Conservation (phyloP, 2,113 vertebrate species). For the Odobenus rosmarus region DNA sequence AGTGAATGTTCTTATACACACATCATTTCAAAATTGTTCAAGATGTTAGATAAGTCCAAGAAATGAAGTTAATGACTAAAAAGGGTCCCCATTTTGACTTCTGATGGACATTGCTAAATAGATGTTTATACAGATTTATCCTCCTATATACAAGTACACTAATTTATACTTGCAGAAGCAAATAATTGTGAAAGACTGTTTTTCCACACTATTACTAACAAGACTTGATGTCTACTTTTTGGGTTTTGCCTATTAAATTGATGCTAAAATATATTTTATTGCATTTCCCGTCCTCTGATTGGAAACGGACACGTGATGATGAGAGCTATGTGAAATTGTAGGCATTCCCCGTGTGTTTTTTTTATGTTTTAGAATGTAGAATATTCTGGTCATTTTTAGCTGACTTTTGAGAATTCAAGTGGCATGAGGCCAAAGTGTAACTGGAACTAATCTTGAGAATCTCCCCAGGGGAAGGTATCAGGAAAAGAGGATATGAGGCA, state of each 20-base stretch:
- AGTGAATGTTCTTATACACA: neutral
- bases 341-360: neutral
- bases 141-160: neutral
- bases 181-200: neutral
- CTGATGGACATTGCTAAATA: neutral
- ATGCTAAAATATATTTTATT: neutral
- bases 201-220: neutral
- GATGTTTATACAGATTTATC: neutral
- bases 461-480: neutral
- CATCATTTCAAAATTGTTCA: neutral
- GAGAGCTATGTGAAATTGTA: neutral
- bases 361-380: neutral
- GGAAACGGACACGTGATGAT: neutral
- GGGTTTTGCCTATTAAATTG: neutral
- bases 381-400: neutral
- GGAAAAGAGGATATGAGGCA: neutral
- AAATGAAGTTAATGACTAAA: neutral
- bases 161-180: neutral
- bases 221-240: neutral
- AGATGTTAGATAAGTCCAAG: neutral
- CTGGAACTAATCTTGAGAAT: neutral
- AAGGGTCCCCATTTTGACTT: neutral
- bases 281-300: neutral
- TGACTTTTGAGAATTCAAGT: conserved; percentile 25
- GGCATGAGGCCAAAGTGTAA: neutral